phyloP scores from a whole-genome alignment of 2,797 vertebrate genomes.

The Microtus agrestis region DNA sequence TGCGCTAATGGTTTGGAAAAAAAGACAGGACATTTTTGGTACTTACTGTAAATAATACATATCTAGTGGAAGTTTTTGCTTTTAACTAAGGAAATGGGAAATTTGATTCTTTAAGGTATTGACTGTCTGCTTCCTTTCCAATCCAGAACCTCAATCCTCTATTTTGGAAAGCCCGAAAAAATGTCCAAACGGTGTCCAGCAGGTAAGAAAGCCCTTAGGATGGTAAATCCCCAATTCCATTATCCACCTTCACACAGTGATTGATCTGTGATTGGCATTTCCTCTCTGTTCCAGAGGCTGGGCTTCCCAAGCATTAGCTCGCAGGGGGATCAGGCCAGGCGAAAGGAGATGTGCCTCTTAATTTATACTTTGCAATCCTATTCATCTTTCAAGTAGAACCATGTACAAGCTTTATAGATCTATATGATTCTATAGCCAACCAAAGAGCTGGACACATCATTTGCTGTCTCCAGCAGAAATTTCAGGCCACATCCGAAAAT shows the following conservation, averaged over 20 bases:
- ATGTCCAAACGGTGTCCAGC: slow-evolving; percentile 84
- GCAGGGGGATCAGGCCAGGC: not conserved
- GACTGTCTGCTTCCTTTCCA: slow-evolving; percentile 79
- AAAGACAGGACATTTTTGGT: not conserved
- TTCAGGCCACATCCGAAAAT: not conserved
- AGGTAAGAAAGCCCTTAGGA: slow-evolving; percentile 87
- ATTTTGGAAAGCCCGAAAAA: slow-evolving; percentile 86
- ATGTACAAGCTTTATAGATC: not conserved
- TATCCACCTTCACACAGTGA: not conserved
- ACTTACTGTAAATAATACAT: not conserved
- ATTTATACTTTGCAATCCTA: not conserved
- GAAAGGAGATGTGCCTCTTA: not conserved
- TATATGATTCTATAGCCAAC: not conserved
- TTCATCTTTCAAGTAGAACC: not conserved
- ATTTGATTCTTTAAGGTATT: not conserved
- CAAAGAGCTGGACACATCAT: not conserved
- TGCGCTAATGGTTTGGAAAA: not conserved
- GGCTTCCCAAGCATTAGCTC: not conserved
- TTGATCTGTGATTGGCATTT: not conserved
- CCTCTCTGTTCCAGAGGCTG: not conserved
- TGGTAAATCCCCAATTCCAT: not conserved
- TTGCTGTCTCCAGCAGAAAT: not conserved
- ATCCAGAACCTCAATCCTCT: slow-evolving; percentile 88
- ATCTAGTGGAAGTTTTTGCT: slow-evolving; percentile 39
- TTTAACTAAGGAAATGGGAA: slow-evolving; percentile 22